Conservation (phyloP, 2,888 invertebrate species). For the Itoplectis maculator region DNA sequence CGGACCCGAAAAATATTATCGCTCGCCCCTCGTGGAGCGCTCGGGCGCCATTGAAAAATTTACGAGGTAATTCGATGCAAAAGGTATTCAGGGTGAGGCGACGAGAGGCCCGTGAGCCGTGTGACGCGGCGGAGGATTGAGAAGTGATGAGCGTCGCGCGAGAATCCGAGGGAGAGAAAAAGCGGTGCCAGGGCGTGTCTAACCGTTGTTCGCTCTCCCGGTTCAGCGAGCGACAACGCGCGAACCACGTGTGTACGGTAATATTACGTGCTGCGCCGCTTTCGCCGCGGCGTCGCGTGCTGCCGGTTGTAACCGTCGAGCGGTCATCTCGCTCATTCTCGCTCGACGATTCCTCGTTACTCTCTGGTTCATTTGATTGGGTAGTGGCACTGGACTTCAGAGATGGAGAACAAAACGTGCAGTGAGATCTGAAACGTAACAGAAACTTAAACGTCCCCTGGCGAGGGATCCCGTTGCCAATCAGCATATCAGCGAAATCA, state of each 20-base stretch:
- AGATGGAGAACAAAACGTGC: too few relatives aligned
- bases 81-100: constrained; percentile 16
- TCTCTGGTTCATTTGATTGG: too few relatives aligned
- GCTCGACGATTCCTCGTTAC: too few relatives aligned
- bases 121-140: constrained; percentile 1
- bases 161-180: constrained; percentile 25
- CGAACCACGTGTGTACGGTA: constrained; percentile 21
- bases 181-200: constrained; percentile 62
- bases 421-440: too few relatives aligned
- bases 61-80: not conserved
- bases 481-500: too few relatives aligned
- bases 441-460: too few relatives aligned
- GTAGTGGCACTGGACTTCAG: too few relatives aligned
- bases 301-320: constrained; percentile 13
- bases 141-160: not conserved
- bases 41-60: constrained; percentile 1
- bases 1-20: not conserved
- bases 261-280: constrained; percentile 43
- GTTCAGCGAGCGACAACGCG: constrained; percentile 9
- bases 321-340: constrained; percentile 30
- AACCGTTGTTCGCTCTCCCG: constrained; percentile 58
- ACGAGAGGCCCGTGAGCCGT: not conserved
- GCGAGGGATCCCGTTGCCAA: too few relatives aligned
- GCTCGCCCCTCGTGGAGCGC: not conserved
- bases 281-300: constrained; percentile 17